Evolutionary conservation across 2,797 vertebrate genomes (phyloP).

Genomic region (Acanthurus leucopareius): DNA sequence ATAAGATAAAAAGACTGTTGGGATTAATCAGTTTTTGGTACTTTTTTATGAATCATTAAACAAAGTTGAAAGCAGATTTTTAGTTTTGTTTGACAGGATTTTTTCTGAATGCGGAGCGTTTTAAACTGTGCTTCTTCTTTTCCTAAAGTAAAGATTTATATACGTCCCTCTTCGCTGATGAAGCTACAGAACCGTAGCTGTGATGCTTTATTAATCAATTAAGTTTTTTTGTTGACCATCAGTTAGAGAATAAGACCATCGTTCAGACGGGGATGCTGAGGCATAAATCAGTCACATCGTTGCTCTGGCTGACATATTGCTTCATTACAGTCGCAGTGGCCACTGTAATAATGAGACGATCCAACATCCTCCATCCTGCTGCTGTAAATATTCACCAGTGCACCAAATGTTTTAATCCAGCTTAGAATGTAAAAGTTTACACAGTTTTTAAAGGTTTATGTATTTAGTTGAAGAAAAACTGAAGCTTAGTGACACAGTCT

Average conservation of each 20-base stretch:
- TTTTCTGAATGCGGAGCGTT: not conserved
- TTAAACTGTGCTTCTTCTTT: not conserved
- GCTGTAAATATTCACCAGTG: not conserved
- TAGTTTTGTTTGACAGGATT: not conserved
- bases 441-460: not conserved
- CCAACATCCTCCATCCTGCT: not conserved
- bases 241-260: constrained; percentile 4
- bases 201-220: constrained; percentile 2
- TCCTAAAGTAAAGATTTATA: too few relatives aligned
- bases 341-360: constrained; percentile 4
- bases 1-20: too few relatives aligned
- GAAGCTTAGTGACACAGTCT: not conserved
- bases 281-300: not conserved
- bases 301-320: constrained; percentile 15
- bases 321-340: constrained; percentile 27
- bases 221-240: constrained; percentile 32
- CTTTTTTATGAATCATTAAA: too few relatives aligned
- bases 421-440: not conserved
- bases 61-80: too few relatives aligned
- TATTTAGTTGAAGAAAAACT: too few relatives aligned
- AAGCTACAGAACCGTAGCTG: not conserved
- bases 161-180: too few relatives aligned
- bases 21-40: too few relatives aligned
- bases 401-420: not conserved
- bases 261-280: not conserved